A percentile compares a stretch with the other conserved stretches of the same genome.
phyloP scores from a whole-genome alignment of 2,113 vertebrate species.

The Pseudois nayaur region DNA sequence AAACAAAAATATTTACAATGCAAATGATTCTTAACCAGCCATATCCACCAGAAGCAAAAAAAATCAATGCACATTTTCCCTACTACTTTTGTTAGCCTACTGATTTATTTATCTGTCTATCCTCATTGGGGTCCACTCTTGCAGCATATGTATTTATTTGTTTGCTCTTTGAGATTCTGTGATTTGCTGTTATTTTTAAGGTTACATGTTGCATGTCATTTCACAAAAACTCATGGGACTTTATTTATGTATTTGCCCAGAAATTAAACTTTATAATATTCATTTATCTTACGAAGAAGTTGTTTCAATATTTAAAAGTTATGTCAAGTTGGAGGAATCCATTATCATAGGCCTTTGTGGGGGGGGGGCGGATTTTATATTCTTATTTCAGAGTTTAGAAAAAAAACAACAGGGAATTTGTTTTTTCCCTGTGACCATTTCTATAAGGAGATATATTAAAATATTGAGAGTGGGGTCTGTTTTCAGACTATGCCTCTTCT shows the following conservation, averaged over 20 bases:
- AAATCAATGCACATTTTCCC: neutral
- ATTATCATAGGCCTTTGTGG: neutral
- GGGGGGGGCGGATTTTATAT: neutral
- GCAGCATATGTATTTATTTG: neutral
- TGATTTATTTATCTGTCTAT: constrained; percentile 27
- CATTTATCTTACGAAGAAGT: neutral
- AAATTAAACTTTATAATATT: neutral
- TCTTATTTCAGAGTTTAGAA: neutral
- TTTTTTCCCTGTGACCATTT: neutral
- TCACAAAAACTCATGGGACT: neutral
- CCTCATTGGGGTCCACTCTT: neutral
- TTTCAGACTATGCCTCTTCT: neutral
- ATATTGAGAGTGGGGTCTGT: neutral
- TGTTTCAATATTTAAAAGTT: constrained; percentile 18
- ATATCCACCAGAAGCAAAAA: neutral
- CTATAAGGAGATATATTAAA: neutral
- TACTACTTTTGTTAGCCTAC: neutral
- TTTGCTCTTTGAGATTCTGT: neutral
- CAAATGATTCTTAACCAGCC: neutral
- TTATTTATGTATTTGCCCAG: neutral
- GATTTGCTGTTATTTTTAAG: constrained; percentile 36
- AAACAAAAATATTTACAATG: constrained; percentile 29
- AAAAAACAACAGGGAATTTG: neutral
- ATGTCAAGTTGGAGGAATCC: neutral
- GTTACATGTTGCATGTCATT: neutral